phyloP scores from a whole-genome alignment of 2,113 vertebrate genomes.

The Amblyopsis rosae region DNA sequence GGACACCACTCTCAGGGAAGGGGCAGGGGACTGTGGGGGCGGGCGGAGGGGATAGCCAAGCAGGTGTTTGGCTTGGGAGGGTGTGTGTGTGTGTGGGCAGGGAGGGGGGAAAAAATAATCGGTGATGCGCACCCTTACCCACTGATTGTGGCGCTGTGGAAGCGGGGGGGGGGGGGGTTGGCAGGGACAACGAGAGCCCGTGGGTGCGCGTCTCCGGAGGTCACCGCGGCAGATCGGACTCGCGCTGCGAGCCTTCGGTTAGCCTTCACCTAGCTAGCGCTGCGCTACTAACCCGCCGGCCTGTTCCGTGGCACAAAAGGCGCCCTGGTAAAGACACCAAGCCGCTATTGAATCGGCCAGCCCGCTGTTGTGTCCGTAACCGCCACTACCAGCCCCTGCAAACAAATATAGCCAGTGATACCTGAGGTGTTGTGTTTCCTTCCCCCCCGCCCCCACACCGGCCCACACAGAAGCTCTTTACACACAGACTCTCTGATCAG shows the following conservation, averaged over 20 bases:
- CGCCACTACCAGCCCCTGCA: constrained; percentile 42
- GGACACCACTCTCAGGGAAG: constrained; percentile 54
- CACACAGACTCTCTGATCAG: constrained; percentile 72
- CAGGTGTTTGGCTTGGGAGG: constrained; percentile 59
- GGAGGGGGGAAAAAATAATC: constrained; percentile 32
- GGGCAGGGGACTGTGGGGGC: constrained; percentile 12
- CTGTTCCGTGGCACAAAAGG: constrained; percentile 51
- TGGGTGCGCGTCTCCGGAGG: constrained; percentile 62
- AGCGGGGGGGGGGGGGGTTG: constrained; percentile 33
- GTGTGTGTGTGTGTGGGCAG: background rate
- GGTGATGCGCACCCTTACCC: constrained; percentile 56
- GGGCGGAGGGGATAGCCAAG: constrained; percentile 35
- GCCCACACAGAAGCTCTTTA: constrained; percentile 67
- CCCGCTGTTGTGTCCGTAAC: constrained; percentile 43
- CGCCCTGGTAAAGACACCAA: constrained; percentile 56
- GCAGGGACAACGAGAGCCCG: constrained; percentile 57
- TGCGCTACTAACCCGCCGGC: constrained; percentile 42
- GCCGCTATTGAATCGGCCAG: constrained; percentile 52
- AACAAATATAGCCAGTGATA: constrained; percentile 68
- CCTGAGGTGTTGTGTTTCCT: constrained; percentile 64
- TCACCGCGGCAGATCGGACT: constrained; percentile 68
- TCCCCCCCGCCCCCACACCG: constrained; percentile 50
- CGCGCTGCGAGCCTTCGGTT: constrained; percentile 59
- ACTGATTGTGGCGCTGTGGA: constrained; percentile 47
- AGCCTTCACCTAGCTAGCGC: constrained; percentile 40